These are phyloP conservation scores for Macrobrachium nipponense DNA, from an alignment of 1,140 invertebrate species.

Conservation along the genomic window DNA sequence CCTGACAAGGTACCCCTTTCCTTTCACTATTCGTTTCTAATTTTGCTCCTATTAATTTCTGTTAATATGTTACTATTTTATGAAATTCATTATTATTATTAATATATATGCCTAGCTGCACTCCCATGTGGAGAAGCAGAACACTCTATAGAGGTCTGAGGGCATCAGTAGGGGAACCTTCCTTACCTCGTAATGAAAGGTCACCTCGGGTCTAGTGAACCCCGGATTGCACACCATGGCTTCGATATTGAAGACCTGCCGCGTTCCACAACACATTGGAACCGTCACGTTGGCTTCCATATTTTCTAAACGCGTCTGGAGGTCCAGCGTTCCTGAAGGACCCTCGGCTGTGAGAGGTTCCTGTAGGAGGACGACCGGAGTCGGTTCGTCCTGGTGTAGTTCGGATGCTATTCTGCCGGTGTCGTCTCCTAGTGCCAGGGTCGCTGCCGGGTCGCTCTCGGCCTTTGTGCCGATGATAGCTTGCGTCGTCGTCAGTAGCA, in stretches of 20 bases:
- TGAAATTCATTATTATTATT: no score
- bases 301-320: not conserved
- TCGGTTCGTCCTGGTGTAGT: not conserved
- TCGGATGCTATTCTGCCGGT: not conserved
- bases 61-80: no score
- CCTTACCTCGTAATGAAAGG: conserved; percentile 30
- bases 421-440: not conserved
- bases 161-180: not conserved
- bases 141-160: not conserved
- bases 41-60: no score
- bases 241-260: conserved; percentile 12
- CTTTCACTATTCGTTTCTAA: no score
- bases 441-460: no score
- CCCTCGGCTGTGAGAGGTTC: not conserved
- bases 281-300: not conserved
- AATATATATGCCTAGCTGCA: not conserved
- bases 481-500: no score
- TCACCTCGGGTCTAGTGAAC: not conserved
- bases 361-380: not conserved
- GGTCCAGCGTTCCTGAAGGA: no score
- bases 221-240: conserved; percentile 23
- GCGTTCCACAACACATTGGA: conserved; percentile 5
- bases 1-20: no score
- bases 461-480: no score
- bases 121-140: not conserved